Percentiles rank a stretch among this genome's conserved stretches.
Conservation (phyloP, 2,797 vertebrate species). For the Fistularia commersonii region DNA sequence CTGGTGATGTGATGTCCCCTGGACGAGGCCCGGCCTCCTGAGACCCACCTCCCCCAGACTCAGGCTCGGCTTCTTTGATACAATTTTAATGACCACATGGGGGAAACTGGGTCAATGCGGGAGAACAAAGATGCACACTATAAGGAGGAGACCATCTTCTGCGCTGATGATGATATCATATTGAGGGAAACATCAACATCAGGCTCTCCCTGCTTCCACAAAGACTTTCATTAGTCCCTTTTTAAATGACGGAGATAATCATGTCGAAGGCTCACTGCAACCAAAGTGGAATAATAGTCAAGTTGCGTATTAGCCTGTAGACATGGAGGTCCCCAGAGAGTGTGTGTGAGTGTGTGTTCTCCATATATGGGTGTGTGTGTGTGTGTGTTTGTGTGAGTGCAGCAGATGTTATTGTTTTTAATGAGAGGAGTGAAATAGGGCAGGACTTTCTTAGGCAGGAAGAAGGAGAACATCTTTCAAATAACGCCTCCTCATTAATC, state of each 20-base stretch:
- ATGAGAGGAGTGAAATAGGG: no score
- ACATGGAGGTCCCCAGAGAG: slow-evolving; percentile 23
- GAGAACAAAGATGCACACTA: slow-evolving; percentile 50
- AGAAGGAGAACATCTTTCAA: no score
- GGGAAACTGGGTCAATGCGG: slow-evolving; percentile 60
- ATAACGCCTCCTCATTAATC: no score
- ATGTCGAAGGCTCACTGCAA: slow-evolving; percentile 3
- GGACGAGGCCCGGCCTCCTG: slow-evolving; percentile 43
- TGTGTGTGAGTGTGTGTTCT: not conserved
- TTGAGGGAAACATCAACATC: no score
- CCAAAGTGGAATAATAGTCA: slow-evolving; percentile 17
- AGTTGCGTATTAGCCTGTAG: slow-evolving; percentile 21
- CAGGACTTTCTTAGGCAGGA: no score
- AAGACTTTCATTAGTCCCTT: no score
- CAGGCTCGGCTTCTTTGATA: slow-evolving; percentile 49
- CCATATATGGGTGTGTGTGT: slow-evolving; percentile 14
- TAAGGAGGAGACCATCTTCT: no score
- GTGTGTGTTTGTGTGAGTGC: no score
- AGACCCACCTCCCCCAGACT: slow-evolving; percentile 48
- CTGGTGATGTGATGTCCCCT: slow-evolving; percentile 53
- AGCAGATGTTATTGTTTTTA: no score
- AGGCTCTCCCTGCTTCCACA: no score
- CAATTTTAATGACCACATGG: slow-evolving; percentile 73
- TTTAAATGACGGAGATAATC: no score
- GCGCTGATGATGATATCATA: no score